Percentiles rank a stretch among this genome's conserved stretches.
Conservation (phyloP, 2,797 vertebrate species). For the Sphenopsis melanotis region DNA sequence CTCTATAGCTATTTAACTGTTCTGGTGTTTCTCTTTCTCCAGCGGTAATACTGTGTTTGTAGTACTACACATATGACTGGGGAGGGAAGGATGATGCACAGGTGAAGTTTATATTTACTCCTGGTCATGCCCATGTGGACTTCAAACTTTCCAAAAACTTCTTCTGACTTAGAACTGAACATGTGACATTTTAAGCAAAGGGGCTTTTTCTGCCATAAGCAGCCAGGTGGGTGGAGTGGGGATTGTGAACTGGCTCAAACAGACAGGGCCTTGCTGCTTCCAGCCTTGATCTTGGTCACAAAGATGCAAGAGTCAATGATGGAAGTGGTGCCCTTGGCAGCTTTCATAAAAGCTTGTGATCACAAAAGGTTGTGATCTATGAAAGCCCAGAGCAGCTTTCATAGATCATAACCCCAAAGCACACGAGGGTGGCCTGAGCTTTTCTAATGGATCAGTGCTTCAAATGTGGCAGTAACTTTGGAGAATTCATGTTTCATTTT, state of each 20-base stretch:
- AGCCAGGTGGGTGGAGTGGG: neutral
- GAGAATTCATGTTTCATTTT: neutral
- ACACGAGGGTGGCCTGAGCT: neutral
- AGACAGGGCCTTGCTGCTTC: neutral
- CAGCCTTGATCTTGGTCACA: neutral
- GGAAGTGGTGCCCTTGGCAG: neutral
- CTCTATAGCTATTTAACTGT: neutral
- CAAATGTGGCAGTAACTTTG: neutral
- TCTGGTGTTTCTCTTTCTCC: neutral
- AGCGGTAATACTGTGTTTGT: neutral
- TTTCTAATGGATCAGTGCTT: neutral
- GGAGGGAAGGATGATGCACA: neutral
- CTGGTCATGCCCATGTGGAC: neutral
- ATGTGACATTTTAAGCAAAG: neutral
- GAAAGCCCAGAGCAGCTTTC: neutral
- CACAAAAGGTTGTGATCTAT: neutral
- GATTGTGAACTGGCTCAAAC: neutral
- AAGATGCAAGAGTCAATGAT: neutral
- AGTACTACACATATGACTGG: neutral
- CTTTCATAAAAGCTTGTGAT: neutral
- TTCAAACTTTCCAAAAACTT: slow-evolving; percentile 5
- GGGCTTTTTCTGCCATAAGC: neutral
- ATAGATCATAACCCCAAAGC: neutral
- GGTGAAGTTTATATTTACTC: neutral
- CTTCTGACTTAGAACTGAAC: neutral